Percentiles rank a stretch among this genome's conserved stretches.
These are phyloP conservation scores for Tanypteryx hageni DNA, from an alignment of 2,888 invertebrate species.

Conservation along the genomic window DNA sequence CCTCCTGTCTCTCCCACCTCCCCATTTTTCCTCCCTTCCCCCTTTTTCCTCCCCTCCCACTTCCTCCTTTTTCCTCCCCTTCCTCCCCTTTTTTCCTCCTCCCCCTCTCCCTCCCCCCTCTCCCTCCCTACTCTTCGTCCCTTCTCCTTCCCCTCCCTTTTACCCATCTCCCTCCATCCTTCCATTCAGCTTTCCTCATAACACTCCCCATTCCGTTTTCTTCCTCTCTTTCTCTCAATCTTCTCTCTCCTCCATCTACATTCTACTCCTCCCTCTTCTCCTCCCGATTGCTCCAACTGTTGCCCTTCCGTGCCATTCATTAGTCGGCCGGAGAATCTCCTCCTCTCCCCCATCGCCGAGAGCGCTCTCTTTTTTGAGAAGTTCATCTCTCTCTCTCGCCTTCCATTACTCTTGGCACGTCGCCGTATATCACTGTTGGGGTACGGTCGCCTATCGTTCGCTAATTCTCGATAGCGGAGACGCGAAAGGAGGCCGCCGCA, in stretches of 20 bases:
- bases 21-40: background rate
- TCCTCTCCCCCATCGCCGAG: background rate
- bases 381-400: background rate
- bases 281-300: background rate
- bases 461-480: background rate
- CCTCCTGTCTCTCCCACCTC: background rate
- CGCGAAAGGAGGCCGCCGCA: background rate
- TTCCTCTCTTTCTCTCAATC: background rate
- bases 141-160: background rate
- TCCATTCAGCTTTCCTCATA: no score
- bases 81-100: background rate
- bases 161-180: background rate
- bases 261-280: background rate
- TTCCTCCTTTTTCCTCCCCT: background rate
- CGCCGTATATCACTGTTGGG: background rate
- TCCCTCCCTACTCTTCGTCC: background rate
- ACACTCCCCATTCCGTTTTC: background rate
- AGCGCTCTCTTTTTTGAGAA: background rate
- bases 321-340: background rate
- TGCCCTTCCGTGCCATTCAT: background rate
- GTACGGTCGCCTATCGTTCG: background rate
- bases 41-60: background rate
- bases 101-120: background rate
- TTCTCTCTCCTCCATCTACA: background rate
- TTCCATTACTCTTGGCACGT: background rate